Evolutionary conservation across 1,140 invertebrate genomes (phyloP).

Genomic region (Ectropis grisescens): DNA sequence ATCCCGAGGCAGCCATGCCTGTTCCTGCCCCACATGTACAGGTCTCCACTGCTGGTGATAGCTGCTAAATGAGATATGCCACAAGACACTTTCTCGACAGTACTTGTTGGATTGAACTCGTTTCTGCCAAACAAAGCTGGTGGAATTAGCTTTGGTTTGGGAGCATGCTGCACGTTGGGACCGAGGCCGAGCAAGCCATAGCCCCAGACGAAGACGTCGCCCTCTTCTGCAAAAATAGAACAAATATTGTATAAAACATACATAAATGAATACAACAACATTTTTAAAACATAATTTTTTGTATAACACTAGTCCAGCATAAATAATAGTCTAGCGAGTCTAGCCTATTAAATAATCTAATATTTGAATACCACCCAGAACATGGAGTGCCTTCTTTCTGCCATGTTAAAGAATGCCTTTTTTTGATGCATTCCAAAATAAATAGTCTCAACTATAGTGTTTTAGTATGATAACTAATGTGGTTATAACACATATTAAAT

Average conservation of each 20-base stretch:
- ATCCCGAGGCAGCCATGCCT: conserved; percentile 86
- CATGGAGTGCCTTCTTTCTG: too few species aligned
- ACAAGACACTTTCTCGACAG: conserved; percentile 77
- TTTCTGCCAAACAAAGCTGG: conserved; percentile 87
- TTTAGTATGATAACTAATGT: too few species aligned
- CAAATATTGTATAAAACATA: too few species aligned
- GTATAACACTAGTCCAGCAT: too few species aligned
- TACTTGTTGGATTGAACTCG: conserved; percentile 79
- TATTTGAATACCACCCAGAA: too few species aligned
- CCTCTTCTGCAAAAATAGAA: conserved; percentile 73
- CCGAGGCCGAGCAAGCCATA: conserved; percentile 92
- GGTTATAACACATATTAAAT: too few species aligned
- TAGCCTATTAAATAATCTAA: too few species aligned
- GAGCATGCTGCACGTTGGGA: conserved; percentile 77
- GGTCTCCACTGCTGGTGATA: conserved; percentile 82
- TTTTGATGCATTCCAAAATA: too few species aligned
- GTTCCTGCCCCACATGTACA: conserved; percentile 94
- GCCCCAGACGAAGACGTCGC: conserved; percentile 93
- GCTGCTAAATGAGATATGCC: conserved; percentile 87
- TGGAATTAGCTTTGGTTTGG: conserved; percentile 80
- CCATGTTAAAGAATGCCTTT: too few species aligned
- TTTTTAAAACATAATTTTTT: too few species aligned
- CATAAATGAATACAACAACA: neutral
- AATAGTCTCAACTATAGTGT: too few species aligned
- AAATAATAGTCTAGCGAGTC: too few species aligned